These are phyloP conservation scores for Orchestia grillus DNA, from an alignment of 1,140 invertebrate species.

Conservation along the genomic window DNA sequence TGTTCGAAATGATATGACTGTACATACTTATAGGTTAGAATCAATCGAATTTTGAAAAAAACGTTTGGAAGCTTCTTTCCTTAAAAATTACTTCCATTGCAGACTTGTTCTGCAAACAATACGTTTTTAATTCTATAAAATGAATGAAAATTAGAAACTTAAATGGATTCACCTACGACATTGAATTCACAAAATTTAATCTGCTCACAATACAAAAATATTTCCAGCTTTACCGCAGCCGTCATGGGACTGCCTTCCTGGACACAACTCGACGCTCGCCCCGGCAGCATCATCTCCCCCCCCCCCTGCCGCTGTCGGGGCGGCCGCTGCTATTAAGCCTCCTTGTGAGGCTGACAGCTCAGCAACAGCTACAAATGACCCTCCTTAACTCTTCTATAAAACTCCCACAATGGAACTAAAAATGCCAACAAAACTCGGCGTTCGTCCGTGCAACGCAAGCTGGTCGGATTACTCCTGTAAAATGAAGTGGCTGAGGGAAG, in stretches of 20 bases:
- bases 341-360: conserved; percentile 29
- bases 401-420: conserved; percentile 15
- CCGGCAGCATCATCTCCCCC: neutral
- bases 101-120: no score
- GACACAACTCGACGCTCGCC: neutral
- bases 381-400: conserved; percentile 46
- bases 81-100: no score
- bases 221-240: no score
- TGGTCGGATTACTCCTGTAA: neutral
- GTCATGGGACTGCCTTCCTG: neutral
- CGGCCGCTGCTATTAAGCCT: conserved; percentile 7
- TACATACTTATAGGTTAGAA: no score
- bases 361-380: conserved; percentile 32
- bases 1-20: no score
- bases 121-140: neutral
- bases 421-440: neutral
- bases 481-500: neutral
- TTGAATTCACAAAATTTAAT: neutral
- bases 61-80: no score
- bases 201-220: neutral
- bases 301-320: neutral
- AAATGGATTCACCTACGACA: neutral
- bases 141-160: neutral
- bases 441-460: neutral
- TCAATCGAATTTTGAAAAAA: no score